Evolutionary conservation across 2,113 vertebrate species (phyloP).

Genomic region (Struthidea cinerea): DNA sequence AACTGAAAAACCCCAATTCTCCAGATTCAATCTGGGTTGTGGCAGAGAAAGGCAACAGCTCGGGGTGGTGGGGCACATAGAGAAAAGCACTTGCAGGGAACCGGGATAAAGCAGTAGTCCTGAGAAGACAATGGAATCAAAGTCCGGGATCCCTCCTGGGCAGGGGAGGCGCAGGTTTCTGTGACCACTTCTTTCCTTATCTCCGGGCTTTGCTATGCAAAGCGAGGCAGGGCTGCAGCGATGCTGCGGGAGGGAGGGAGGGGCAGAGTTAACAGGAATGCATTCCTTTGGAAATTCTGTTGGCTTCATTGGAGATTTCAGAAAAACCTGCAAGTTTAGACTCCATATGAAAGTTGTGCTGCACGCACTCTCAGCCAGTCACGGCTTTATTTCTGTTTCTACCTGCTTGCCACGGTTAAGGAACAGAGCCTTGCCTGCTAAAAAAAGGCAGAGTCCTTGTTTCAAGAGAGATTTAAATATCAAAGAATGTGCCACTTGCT

Average conservation of each 20-base stretch:
- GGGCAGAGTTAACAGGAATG: neutral
- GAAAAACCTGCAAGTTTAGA: neutral
- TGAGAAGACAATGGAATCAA: neutral
- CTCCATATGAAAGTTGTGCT: neutral
- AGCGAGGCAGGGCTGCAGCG: neutral
- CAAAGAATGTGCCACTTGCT: neutral
- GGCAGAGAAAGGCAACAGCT: neutral
- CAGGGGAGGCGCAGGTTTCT: neutral
- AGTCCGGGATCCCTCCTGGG: neutral
- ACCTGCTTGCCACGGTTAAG: neutral
- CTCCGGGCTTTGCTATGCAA: neutral
- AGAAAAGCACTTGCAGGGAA: neutral
- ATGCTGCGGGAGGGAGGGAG: neutral
- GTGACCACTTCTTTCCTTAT: neutral
- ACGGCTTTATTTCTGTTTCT: neutral
- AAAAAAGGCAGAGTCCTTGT: neutral
- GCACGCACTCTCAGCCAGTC: neutral
- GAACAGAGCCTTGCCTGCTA: neutral
- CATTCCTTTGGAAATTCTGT: neutral
- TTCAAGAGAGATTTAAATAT: neutral
- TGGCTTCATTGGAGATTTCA: neutral
- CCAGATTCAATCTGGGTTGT: neutral
- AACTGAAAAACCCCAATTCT: neutral
- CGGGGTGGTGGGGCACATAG: neutral
- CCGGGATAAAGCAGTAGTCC: neutral